Percentiles rank a stretch among this genome's conserved stretches.
phyloP scores from a whole-genome alignment of 1,140 invertebrate species.

The Drosophila ogumai region DNA sequence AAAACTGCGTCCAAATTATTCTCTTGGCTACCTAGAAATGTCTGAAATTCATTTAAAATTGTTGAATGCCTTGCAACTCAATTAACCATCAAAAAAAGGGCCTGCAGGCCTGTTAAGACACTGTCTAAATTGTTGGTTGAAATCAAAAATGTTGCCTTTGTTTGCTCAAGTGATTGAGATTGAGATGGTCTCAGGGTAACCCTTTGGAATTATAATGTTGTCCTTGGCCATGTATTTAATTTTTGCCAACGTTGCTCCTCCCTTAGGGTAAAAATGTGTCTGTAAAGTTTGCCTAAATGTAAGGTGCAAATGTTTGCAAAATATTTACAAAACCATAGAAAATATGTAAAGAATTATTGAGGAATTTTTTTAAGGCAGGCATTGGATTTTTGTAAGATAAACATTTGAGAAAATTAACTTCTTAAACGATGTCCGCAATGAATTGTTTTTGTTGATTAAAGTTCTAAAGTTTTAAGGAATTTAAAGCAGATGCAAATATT shows the following conservation, averaged over 20 bases:
- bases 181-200: neutral
- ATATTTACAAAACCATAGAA: conserved; percentile 29
- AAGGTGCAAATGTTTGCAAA: conserved; percentile 39
- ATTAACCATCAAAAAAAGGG: conserved; percentile 52
- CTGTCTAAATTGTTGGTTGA: neutral
- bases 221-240: conserved; percentile 21
- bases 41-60: no score
- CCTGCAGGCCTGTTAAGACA: conserved; percentile 1
- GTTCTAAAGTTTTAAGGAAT: neutral
- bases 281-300: conserved; percentile 15
- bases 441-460: conserved; percentile 19
- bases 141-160: conserved; percentile 18
- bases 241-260: conserved; percentile 9
- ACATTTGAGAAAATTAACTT: conserved; percentile 24
- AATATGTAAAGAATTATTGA: conserved; percentile 18
- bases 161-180: conserved; percentile 27
- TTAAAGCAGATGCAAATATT: conserved; percentile 9
- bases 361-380: neutral
- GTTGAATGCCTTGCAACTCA: conserved; percentile 40
- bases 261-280: conserved; percentile 7
- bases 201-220: conserved; percentile 25
- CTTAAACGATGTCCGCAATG: neutral
- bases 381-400: conserved; percentile 13
- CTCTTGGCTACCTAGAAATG: no score
- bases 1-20: no score